Conservation (phyloP, 1,140 invertebrate genomes). For the Pogonus chalceus region DNA sequence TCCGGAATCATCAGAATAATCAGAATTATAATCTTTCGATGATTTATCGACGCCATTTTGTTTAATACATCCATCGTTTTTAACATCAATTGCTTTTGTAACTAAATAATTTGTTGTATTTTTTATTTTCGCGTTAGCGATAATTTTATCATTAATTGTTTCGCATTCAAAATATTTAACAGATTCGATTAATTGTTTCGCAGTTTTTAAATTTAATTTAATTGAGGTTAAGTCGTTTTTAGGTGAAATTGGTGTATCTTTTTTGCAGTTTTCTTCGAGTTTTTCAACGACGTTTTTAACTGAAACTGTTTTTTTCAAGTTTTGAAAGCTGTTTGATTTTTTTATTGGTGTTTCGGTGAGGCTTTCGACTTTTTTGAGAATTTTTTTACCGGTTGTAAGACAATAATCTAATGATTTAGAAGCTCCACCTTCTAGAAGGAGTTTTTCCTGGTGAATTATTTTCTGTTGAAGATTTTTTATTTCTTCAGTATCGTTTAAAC, state of each 20-base stretch:
- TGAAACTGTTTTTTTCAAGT: neutral
- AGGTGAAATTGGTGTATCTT: neutral
- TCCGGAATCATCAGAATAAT: conserved; percentile 58
- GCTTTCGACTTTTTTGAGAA: conserved; percentile 31
- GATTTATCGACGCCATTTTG: neutral
- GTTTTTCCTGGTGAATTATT: neutral
- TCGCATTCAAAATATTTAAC: neutral
- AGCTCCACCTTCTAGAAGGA: neutral
- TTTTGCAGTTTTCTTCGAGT: conserved; percentile 10
- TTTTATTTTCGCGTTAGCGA: neutral
- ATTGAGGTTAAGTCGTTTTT: neutral
- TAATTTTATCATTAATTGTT: neutral
- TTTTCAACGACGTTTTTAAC: conserved; percentile 20
- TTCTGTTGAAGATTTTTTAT: neutral
- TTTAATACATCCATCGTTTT: neutral
- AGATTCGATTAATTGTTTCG: neutral
- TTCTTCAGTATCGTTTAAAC: neutral
- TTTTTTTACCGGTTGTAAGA: conserved; percentile 31
- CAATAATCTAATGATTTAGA: conserved; percentile 30
- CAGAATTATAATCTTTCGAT: conserved; percentile 24
- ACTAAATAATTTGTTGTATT: neutral
- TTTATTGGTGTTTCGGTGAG: conserved; percentile 11
- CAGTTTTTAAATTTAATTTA: neutral
- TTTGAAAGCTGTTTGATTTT: conserved; percentile 3
- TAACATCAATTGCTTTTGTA: neutral